Conservation (phyloP, 2,888 invertebrate species). For the Leptura quadrifasciata region DNA sequence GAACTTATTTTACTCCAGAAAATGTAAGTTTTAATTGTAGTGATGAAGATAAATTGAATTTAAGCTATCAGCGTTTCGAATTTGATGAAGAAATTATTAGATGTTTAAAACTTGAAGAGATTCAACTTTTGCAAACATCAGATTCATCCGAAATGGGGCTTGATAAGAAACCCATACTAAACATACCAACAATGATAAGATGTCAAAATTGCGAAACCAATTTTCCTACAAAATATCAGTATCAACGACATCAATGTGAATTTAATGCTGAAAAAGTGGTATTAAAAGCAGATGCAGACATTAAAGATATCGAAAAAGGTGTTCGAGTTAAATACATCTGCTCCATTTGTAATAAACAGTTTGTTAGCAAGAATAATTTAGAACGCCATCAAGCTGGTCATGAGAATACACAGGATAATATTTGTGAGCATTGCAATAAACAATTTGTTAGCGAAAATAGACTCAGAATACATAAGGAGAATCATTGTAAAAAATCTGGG, state of each 20-base stretch:
- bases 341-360: conserved; percentile 70
- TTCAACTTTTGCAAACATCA: conserved; percentile 18
- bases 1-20: conserved; percentile 59
- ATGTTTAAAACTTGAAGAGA: conserved; percentile 49
- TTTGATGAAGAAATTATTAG: conserved; percentile 43
- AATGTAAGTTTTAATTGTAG: conserved; percentile 55
- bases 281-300: conserved; percentile 69
- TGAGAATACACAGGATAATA: conserved; percentile 69
- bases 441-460: conserved; percentile 73
- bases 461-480: conserved; percentile 72
- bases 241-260: conserved; percentile 73
- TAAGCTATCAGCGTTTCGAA: conserved; percentile 46
- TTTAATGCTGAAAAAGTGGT: conserved; percentile 72
- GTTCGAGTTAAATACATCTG: conserved; percentile 70
- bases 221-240: conserved; percentile 73
- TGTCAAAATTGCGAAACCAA: conserved; percentile 74
- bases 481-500: conserved; percentile 73
- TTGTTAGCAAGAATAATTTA: conserved; percentile 71
- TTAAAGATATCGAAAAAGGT: conserved; percentile 69
- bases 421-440: conserved; percentile 72
- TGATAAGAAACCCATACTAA: conserved; percentile 48
- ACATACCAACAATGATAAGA: conserved; percentile 68
- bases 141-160: conserved; percentile 13
- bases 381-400: conserved; percentile 71
- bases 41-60: conserved; percentile 44